These are phyloP conservation scores for Xiphorhynchus erythropygius DNA, from an alignment of 2,797 vertebrate genomes.

Conservation along the genomic window DNA sequence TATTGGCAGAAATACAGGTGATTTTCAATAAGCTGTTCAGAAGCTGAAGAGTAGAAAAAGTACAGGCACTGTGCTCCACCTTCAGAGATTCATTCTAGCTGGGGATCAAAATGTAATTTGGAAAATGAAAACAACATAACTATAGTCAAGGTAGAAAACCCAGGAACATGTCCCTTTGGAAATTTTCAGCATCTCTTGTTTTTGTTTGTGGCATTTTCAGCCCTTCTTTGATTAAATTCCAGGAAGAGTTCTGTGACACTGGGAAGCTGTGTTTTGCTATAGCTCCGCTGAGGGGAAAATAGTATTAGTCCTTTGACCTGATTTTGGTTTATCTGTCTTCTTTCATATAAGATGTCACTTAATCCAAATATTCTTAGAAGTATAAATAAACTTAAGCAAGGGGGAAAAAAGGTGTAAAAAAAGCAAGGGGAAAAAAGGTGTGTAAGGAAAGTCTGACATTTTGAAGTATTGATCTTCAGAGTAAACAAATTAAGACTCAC, in stretches of 20 bases:
- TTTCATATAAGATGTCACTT: not conserved
- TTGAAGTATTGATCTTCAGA: not conserved
- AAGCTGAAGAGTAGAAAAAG: not conserved
- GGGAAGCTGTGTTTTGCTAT: not conserved
- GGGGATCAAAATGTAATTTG: not conserved
- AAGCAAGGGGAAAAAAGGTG: not conserved
- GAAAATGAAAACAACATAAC: not conserved
- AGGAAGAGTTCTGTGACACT: not conserved
- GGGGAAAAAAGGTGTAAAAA: not conserved
- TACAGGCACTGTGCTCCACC: not conserved
- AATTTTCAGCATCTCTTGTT: not conserved
- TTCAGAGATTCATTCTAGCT: not conserved
- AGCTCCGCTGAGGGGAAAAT: not conserved
- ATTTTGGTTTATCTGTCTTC: not conserved
- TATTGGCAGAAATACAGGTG: not conserved
- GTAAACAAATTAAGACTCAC: not conserved
- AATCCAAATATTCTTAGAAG: not conserved
- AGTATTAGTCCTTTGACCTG: not conserved
- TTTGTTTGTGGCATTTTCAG: not conserved
- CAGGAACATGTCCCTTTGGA: not conserved
- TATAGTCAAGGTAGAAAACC: not conserved
- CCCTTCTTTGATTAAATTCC: not conserved
- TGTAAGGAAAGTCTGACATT: not conserved
- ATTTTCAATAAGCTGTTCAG: not conserved
- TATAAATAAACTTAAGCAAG: not conserved